A percentile compares a stretch with the other conserved stretches of the same genome.
phyloP scores from a whole-genome alignment of 2,888 invertebrate species.

The Oconnorella tubifera region DNA sequence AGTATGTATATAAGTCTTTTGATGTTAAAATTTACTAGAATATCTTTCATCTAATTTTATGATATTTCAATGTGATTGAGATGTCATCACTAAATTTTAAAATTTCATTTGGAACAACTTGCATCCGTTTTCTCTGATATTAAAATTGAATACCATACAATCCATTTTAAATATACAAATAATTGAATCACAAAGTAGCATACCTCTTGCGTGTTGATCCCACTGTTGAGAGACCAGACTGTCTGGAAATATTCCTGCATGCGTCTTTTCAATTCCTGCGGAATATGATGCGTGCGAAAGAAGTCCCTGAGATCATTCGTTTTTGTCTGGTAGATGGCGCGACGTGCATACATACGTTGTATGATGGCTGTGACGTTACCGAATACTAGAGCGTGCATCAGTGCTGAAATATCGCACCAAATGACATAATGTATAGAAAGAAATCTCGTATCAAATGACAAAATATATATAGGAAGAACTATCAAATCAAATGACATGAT shows the following conservation, averaged over 20 bases:
- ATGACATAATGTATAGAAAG: too few species aligned
- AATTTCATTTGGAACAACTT: too few species aligned
- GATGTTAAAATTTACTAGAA: too few species aligned
- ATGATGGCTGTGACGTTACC: slow-evolving; percentile 57
- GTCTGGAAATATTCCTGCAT: slow-evolving; percentile 98
- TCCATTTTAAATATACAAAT: not conserved
- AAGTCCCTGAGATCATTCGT: slow-evolving; percentile 94
- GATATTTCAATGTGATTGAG: too few species aligned
- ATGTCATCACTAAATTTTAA: too few species aligned
- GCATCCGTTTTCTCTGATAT: not conserved
- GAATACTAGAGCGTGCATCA: slow-evolving; percentile 56
- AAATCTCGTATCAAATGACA: too few species aligned
- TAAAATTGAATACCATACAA: not conserved
- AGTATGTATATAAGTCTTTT: too few species aligned
- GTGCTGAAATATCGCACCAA: slow-evolving; percentile 60
- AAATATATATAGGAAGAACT: too few species aligned
- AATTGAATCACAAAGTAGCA: too few species aligned
- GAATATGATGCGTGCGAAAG: slow-evolving; percentile 87
- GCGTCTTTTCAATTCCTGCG: slow-evolving; percentile 86
- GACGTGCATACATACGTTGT: slow-evolving; percentile 65
- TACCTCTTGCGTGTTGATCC: slow-evolving; percentile 93
- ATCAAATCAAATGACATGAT: too few species aligned
- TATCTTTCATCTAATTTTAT: too few species aligned
- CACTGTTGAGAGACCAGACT: slow-evolving; percentile 95
- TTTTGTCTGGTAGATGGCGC: slow-evolving; percentile 89